A percentile compares a stretch with the other conserved stretches of the same genome.
Conservation (phyloP, 2,888 invertebrate genomes). For the Crioceris asparagi region DNA sequence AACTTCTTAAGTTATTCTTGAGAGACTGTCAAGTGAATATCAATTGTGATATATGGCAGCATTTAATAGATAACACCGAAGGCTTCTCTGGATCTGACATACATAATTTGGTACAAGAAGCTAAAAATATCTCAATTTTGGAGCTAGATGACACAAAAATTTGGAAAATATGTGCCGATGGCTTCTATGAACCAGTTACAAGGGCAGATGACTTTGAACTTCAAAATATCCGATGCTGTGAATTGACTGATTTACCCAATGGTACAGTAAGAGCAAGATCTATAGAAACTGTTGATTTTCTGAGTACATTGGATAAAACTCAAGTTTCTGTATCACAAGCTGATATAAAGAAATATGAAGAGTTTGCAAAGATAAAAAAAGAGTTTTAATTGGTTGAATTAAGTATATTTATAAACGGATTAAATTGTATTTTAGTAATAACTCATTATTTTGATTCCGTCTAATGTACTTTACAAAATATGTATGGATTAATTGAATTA, state of each 20-base stretch:
- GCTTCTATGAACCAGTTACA: constrained; percentile 24
- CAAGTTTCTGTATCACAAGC: constrained; percentile 25
- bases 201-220: constrained; percentile 14
- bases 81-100: constrained; percentile 48
- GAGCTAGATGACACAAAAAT: constrained; percentile 37
- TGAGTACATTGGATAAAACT: constrained; percentile 25
- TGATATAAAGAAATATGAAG: constrained; percentile 24
- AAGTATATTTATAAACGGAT: too few species aligned
- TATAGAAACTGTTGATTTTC: constrained; percentile 27
- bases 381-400: too few species aligned
- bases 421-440: too few species aligned
- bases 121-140: constrained; percentile 33
- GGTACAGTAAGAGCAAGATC: constrained; percentile 27
- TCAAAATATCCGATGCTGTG: constrained; percentile 16
- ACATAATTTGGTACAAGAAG: constrained; percentile 35
- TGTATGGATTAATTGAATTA: too few species aligned
- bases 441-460: too few species aligned
- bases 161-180: constrained; percentile 31
- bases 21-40: constrained; percentile 22
- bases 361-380: too few species aligned
- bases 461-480: too few species aligned
- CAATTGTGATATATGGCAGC: constrained; percentile 12
- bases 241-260: constrained; percentile 25
- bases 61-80: constrained; percentile 37
- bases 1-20: constrained; percentile 28